Evolutionary conservation across 2,113 vertebrate species (phyloP), one percentile per base, ranked within the genome.

Genomic region (Thamnaconus septentrionalis): DNA sequence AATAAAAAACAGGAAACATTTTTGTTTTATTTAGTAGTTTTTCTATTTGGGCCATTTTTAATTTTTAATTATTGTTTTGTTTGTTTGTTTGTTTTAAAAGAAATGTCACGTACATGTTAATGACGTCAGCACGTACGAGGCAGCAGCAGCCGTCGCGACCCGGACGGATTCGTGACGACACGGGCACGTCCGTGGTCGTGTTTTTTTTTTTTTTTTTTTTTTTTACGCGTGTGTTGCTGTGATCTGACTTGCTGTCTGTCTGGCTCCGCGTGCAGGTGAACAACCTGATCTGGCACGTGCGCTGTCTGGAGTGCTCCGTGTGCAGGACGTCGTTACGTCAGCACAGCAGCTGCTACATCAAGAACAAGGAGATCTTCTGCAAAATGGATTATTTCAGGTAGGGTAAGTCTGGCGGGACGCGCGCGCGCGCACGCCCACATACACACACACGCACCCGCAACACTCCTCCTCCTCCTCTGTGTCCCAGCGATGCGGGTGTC

Each of bases 381-480:
- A 99, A 99, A 93, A 93, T 97, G 94, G 97, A 99, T 93, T 98
- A 98, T 91, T 99, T 98, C 96, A 99, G 97, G 97, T 98, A 95
- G 91, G 93, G 85, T 91, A 92, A 91, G 90, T 93, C 89, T 92
- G 5, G n/a, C 42, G 10, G 7, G 5, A 7, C 50, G 5, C 59
- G 5, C 42, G 7, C 56, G 8, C 61, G 55, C 62, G 52, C 46
- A 3, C 60, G 5, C 47, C 41, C 64, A 45, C 67, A 56, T 53
- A 52, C 53, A 42, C 46, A 18, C 58, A 53, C 49, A 53, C 53
- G 8, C 57, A 39, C 54, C 45, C 60, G 7, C 64, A 46, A 7
- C 41, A 11, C 53, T 4, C 43, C 44, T 43, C 40, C 31, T 10
- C 11, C 53, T 55, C 9, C 9, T 49, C 47, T 57, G 53, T 70